Percentiles rank a stretch among this genome's conserved stretches.
Conservation (phyloP, 2,888 invertebrate species). For the Dendrolimus houi region DNA sequence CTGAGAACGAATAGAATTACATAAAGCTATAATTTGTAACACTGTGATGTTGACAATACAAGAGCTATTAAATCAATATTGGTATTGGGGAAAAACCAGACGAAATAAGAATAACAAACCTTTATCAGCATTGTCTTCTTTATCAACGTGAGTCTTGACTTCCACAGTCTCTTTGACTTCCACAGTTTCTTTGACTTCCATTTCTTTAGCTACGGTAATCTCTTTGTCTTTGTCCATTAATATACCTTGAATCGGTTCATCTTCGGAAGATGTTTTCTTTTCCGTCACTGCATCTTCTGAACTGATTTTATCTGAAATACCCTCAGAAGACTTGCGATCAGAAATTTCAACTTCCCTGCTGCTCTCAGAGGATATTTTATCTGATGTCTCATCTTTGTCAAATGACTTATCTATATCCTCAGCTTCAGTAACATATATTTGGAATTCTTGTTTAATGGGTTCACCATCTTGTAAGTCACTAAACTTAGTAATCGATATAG, state of each 20-base stretch:
- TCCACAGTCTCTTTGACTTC: conserved; percentile 36
- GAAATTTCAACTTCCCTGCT: conserved; percentile 70
- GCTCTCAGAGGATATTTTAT: conserved; percentile 71
- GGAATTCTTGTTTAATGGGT: conserved; percentile 58
- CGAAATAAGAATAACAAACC: conserved; percentile 19
- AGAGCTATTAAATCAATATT: too few species aligned
- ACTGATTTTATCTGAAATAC: conserved; percentile 68
- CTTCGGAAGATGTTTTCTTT: conserved; percentile 69
- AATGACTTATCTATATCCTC: conserved; percentile 60
- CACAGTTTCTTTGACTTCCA: conserved; percentile 24
- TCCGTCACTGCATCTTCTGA: conserved; percentile 72
- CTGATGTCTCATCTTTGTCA: conserved; percentile 64
- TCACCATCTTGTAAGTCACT: conserved; percentile 58
- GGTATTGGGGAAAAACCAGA: too few species aligned
- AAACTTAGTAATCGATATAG: conserved; percentile 59
- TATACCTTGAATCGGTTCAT: conserved; percentile 41
- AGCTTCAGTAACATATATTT: conserved; percentile 68
- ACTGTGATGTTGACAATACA: too few species aligned
- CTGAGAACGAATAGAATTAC: too few species aligned
- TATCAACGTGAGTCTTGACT: conserved; percentile 23
- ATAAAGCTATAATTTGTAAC: too few species aligned
- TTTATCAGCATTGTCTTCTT: conserved; percentile 40
- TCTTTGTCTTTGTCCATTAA: conserved; percentile 26
- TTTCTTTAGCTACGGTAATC: conserved; percentile 18
- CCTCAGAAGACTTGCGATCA: conserved; percentile 67